Evolutionary conservation across 2,113 vertebrate genomes (phyloP).

Genomic region (Cricetomys ansorgei): DNA sequence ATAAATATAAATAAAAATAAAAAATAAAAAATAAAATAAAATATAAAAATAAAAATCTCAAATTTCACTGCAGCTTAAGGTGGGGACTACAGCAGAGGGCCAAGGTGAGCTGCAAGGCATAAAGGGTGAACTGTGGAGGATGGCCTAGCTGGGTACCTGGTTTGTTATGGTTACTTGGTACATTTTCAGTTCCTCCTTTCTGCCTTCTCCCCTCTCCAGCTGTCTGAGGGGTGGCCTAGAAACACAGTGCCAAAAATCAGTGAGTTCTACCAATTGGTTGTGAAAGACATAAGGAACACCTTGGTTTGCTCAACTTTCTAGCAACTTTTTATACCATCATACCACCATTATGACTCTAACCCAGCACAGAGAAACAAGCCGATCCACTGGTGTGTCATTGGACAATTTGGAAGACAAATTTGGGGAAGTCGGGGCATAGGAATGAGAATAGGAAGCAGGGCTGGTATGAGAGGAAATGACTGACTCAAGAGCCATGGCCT

Average conservation of each 20-base stretch:
- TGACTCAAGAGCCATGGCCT: background rate
- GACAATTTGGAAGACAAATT: conserved; percentile 8
- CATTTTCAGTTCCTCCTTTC: background rate
- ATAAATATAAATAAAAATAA: too few relatives aligned
- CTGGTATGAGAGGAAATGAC: background rate
- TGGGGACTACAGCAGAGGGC: rapidly evolving
- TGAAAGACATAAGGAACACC: background rate
- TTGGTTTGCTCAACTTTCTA: conserved; percentile 2
- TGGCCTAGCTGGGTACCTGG: background rate
- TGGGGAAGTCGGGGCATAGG: background rate
- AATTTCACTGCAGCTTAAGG: background rate
- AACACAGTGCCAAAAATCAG: conserved; percentile 68
- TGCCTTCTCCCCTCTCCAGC: background rate
- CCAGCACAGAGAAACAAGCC: background rate
- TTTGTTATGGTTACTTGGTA: background rate
- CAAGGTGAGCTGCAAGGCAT: rapidly evolving
- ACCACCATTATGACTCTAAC: background rate
- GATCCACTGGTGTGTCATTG: background rate
- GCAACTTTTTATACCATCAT: background rate
- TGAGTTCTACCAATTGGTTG: background rate
- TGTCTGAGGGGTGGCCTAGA: background rate
- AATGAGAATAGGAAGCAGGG: background rate
- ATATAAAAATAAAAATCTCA: background rate
- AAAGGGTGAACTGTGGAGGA: background rate
- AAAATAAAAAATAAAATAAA: too few relatives aligned